Evolutionary conservation across 2,113 vertebrate genomes (phyloP), one percentile per base, ranked within the genome.

Genomic region (Aphelocoma coerulescens): DNA sequence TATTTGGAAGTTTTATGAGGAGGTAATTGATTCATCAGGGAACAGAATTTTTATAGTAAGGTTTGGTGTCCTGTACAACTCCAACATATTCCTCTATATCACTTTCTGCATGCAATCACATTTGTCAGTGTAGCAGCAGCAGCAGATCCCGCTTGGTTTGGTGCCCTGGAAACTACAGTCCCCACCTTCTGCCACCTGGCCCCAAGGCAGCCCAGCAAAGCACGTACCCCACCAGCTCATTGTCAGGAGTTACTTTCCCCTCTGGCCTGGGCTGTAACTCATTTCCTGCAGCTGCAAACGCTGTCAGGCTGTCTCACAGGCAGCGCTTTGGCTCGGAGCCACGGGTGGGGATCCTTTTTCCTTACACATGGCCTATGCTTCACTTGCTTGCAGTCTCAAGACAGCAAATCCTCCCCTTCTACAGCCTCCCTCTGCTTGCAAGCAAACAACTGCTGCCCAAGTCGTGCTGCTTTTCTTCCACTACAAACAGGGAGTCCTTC

Each of bases 281-380:
- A 95, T 95, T 97, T 97, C 96, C 96, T 95, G 95, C 96, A 97
- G 96, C 96, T 97, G 96, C 94, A 89, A 71, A 63, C 1, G 9
- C 58, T 81, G 95, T 93, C 89, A 90, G 95, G 68, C 74, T 49
- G 72, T 89, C 95, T 44, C 96, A 59, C 43, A 88, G 91, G 85
- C 91, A 86, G 73, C 0, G 0, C 65, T n/a, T 18, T 95, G 95
- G 95, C 96, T 52, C 24, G 0, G 19, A 61, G 95, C 95, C 95
- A 95, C 1, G 76, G 89, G 79, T 61, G 75, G 91, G 55, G 93
- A 92, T 88, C 89, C 83, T 84, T 94, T 89, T 86, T 33, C 93
- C 84, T 77, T 18, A 67, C 72, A 87, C 41, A 63, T 30, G 37
- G 88, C 65, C 72, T 33, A 10, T 23, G 58, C 73, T 88, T 90